Percentiles rank a stretch among this genome's conserved stretches.
These are phyloP conservation scores for Bursaphelenchus mucronatus DNA, from an alignment of 1,140 invertebrate genomes.

Conservation along the genomic window DNA sequence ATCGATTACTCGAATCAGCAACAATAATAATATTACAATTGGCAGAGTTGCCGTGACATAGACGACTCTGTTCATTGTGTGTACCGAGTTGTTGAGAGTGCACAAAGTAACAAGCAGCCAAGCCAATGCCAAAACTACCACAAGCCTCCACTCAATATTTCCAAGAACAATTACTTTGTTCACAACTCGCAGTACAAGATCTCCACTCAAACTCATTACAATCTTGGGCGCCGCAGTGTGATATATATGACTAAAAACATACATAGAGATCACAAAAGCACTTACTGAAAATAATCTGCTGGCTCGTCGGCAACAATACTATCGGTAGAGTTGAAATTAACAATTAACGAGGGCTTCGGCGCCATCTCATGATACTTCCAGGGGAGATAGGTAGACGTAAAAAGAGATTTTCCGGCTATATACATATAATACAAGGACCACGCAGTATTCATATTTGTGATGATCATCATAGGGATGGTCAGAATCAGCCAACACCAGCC, in stretches of 20 bases:
- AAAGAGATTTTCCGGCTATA: constrained; percentile 6
- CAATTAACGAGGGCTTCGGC: constrained; percentile 1
- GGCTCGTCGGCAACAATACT: constrained; percentile 10
- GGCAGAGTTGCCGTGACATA: constrained; percentile 28
- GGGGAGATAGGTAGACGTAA: constrained; percentile 10
- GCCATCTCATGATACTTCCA: constrained; percentile 19
- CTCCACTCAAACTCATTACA: constrained; percentile 19
- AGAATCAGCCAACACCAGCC: constrained; percentile 24
- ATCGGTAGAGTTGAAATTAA: constrained; percentile 1
- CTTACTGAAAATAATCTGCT: constrained; percentile 18
- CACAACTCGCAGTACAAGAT: constrained; percentile 12
- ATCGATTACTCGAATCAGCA: constrained; percentile 19
- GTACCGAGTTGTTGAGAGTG: constrained; percentile 22
- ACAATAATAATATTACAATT: constrained; percentile 12
- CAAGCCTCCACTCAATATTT: constrained; percentile 9
- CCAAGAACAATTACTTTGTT: constrained; percentile 18
- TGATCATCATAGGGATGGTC: constrained; percentile 23
- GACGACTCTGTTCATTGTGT: constrained; percentile 26
- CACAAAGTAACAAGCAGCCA: constrained; percentile 22
- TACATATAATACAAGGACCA: constrained; percentile 26
- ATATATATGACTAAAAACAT: constrained; percentile 23
- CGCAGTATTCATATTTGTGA: constrained; percentile 27
- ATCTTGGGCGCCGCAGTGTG: constrained; percentile 25
- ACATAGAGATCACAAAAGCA: not conserved
- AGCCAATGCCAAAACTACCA: constrained; percentile 14